Percentiles rank a stretch among this genome's conserved stretches.
These are phyloP conservation scores for Porphyrio hochstetteri DNA, from an alignment of 2,113 vertebrate species.

Conservation along the genomic window DNA sequence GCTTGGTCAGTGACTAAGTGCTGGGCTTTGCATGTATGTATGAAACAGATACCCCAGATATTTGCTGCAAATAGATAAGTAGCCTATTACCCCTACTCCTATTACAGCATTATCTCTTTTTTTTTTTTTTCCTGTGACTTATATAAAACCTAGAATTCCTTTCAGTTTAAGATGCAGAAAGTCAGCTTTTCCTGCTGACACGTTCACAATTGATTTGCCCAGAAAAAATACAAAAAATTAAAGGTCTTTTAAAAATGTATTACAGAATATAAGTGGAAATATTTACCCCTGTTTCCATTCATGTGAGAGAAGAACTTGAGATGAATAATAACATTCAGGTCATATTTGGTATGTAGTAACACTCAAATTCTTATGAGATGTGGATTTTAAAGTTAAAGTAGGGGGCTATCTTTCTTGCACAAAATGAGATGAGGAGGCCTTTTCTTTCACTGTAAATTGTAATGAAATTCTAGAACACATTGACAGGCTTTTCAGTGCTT, in stretches of 20 bases:
- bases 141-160: background rate
- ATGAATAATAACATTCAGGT: background rate
- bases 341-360: background rate
- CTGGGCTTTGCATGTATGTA: background rate
- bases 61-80: background rate
- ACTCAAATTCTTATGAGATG: background rate
- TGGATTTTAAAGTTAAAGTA: slow-evolving; percentile 16
- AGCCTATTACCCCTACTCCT: background rate
- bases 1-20: background rate
- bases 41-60: background rate
- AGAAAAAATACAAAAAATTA: background rate
- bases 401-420: background rate
- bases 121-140: background rate
- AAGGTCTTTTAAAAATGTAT: background rate
- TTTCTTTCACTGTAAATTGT: slow-evolving; percentile 33
- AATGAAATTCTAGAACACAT: slow-evolving; percentile 16
- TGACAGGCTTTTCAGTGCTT: slow-evolving; percentile 10
- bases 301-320: background rate
- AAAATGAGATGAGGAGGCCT: background rate
- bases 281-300: background rate
- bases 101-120: background rate
- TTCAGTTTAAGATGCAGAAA: background rate
- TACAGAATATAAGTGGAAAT: background rate
- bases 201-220: background rate
- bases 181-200: background rate